These are phyloP conservation scores for Pseudomugil gertrudae DNA, from an alignment of 2,797 vertebrate genomes.

Conservation along the genomic window DNA sequence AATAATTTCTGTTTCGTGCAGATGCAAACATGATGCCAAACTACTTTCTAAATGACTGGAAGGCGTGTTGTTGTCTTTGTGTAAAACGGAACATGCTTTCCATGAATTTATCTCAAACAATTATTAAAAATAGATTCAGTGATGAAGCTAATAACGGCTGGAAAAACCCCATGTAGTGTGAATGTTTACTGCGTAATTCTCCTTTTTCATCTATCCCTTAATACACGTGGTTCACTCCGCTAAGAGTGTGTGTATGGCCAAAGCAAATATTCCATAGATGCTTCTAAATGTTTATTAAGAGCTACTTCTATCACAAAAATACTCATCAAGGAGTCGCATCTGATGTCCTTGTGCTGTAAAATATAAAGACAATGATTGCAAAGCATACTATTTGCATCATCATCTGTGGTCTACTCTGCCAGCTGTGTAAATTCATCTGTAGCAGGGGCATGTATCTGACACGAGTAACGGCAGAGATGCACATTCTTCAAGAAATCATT, in stretches of 20 bases:
- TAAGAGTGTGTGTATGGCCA: not conserved
- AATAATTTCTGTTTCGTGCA: not conserved
- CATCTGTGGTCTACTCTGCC: not conserved
- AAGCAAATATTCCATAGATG: not conserved
- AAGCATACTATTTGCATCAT: not conserved
- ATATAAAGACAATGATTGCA: too few relatives aligned
- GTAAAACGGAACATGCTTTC: not conserved
- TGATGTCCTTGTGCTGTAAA: not conserved
- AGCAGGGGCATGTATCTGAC: not conserved
- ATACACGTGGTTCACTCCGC: not conserved
- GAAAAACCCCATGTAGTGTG: not conserved
- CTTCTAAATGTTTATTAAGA: not conserved
- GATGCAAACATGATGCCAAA: not conserved
- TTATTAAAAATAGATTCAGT: not conserved
- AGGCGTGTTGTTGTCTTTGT: not conserved
- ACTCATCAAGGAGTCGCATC: not conserved
- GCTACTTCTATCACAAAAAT: not conserved
- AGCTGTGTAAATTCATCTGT: not conserved
- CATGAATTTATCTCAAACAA: not conserved
- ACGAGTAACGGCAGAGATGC: not conserved
- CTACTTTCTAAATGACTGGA: not conserved
- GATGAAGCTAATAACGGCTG: not conserved
- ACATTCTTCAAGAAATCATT: not conserved
- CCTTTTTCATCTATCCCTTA: not conserved
- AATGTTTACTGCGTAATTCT: not conserved